These are phyloP conservation scores for Styela plicata DNA, from an alignment of 23 tunicate genomes.

Conservation along the genomic window DNA sequence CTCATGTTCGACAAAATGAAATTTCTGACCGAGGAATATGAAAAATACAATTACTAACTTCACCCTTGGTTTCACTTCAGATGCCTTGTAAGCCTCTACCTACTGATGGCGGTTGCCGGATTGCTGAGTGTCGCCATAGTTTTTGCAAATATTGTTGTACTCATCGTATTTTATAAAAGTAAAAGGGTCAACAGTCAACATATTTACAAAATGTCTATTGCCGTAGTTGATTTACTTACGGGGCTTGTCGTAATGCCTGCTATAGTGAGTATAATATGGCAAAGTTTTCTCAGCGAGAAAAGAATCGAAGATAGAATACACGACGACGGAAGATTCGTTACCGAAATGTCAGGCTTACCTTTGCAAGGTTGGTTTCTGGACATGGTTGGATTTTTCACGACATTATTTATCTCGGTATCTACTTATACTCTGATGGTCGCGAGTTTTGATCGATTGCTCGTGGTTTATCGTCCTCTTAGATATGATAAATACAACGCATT, in stretches of 20 bases:
- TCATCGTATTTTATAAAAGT: conserved; percentile 29
- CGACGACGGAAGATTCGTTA: background rate
- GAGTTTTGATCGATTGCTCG: background rate
- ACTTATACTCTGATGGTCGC: background rate
- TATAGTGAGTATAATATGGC: background rate
- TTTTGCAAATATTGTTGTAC: conserved; percentile 33
- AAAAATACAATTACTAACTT: no score
- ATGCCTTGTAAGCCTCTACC: conserved; percentile 39
- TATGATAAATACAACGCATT: background rate
- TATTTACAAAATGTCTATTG: conserved; percentile 55
- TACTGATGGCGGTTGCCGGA: conserved; percentile 42
- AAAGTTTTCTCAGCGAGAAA: background rate
- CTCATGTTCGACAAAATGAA: no score
- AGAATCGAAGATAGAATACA: no score
- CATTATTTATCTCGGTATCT: background rate
- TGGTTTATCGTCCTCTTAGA: background rate
- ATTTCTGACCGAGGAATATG: no score
- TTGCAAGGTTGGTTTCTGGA: background rate
- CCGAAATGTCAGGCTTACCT: background rate
- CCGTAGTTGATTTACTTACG: conserved; percentile 43
- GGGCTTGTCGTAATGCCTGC: conserved; percentile 51
- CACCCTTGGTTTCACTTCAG: no score
- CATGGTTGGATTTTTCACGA: background rate
- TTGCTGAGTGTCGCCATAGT: conserved; percentile 31
- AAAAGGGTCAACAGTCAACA: conserved; percentile 52